Evolutionary conservation across 1,140 invertebrate species (phyloP), one percentile per base, ranked within the genome.

Genomic region (Pristionchus pacificus): DNA sequence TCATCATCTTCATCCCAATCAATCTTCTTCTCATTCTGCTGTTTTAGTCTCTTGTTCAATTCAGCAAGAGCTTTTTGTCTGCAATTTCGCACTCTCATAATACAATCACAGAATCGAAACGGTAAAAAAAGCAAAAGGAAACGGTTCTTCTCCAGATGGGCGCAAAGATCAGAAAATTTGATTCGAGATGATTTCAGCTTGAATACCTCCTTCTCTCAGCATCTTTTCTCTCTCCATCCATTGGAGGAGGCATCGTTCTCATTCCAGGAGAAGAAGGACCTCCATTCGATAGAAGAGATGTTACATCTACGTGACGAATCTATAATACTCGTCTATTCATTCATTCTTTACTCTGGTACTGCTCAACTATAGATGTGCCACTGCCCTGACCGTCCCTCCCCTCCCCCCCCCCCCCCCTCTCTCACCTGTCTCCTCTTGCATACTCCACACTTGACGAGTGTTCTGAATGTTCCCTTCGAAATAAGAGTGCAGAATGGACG

Each of bases 61-160:
- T 76, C 76, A 58, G 66, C 58, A n/a, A 77, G 66, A 25, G 76
- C 76, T 55, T 77, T 77, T 59, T 77, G 76, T 28, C 76, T 76
- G 60, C 19, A 76, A 49, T 49, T 49, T 6, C 38, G 38, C n/a
- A n/a, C n/a, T n/a, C n/a, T n/a, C n/a, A n/a, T n/a, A n/a, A n/a
- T n/a, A n/a, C n/a, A n/a, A n/a, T n/a, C n/a, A n/a, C n/a, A n/a
- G n/a, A n/a, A n/a, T n/a, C n/a, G n/a, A n/a, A n/a, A n/a, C n/a
- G n/a, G n/a, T n/a, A n/a, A n/a, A n/a, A n/a, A n/a, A n/a, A n/a
- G n/a, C n/a, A 68, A 63, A 59, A 27, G 28, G 25, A 61, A 25
- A 10, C n/a, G 14, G 3, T 27, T 65, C 30, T 27, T 29, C 13
- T n/a, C n/a, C n/a, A n/a, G n/a, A n/a, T n/a, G n/a, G n/a, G n/a